These are phyloP conservation scores for Tetramorium alpestre DNA, from an alignment of 1,140 invertebrate species.

Conservation along the genomic window DNA sequence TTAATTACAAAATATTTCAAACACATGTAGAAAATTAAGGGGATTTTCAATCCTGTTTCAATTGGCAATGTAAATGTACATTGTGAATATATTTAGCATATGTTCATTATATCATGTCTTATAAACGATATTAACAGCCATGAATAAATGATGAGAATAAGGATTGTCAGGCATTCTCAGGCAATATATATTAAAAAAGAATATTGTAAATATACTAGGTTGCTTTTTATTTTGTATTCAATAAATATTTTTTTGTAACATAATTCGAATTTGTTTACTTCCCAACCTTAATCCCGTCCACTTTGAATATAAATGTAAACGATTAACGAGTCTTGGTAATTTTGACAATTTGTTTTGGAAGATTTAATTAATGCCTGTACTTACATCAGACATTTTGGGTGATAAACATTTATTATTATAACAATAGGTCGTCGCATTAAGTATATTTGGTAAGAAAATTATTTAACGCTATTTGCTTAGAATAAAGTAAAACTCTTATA, in stretches of 20 bases:
- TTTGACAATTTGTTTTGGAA: neutral
- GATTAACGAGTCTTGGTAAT: slow-evolving; percentile 1
- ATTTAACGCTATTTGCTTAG: neutral
- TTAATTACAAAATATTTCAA: slow-evolving; percentile 34
- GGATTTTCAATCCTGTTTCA: slow-evolving; percentile 2
- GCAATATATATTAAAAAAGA: slow-evolving; percentile 48
- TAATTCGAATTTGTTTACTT: slow-evolving; percentile 82
- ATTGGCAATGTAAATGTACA: slow-evolving; percentile 40
- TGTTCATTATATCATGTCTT: slow-evolving; percentile 52
- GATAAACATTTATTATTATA: neutral
- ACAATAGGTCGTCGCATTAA: neutral
- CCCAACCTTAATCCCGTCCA: slow-evolving; percentile 72
- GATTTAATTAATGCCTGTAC: slow-evolving; percentile 12
- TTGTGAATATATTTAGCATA: slow-evolving; percentile 39
- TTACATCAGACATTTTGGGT: neutral
- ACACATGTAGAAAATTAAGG: slow-evolving; percentile 45
- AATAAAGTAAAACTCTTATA: slow-evolving; percentile 44
- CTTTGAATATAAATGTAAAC: neutral
- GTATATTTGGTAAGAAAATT: neutral
- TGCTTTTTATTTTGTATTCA: slow-evolving; percentile 81
- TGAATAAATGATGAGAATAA: slow-evolving; percentile 42
- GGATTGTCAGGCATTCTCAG: slow-evolving; percentile 16
- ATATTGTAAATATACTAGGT: slow-evolving; percentile 74
- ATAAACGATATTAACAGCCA: slow-evolving; percentile 48
- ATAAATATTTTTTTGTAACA: slow-evolving; percentile 81